Evolutionary conservation across 2,797 vertebrate genomes (phyloP).

Genomic region (Vespertilio murinus): DNA sequence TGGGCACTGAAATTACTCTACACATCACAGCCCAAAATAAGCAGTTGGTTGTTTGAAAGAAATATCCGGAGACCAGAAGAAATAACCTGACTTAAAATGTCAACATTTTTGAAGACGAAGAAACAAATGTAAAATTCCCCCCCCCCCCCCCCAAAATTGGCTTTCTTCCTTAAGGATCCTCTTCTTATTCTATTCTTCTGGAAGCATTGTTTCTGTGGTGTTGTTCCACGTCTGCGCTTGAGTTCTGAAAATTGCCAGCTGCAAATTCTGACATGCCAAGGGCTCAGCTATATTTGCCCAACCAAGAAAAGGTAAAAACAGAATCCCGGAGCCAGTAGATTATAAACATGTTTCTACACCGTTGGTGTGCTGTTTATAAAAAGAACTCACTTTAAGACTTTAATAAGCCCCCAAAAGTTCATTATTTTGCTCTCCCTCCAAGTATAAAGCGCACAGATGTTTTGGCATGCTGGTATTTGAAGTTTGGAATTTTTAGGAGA

Average conservation of each 20-base stretch:
- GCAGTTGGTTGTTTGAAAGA: slow-evolving; percentile 24
- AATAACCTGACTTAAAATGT: slow-evolving; percentile 34
- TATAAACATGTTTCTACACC: slow-evolving; percentile 53
- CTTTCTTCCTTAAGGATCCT: background rate
- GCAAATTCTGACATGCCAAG: slow-evolving; percentile 56
- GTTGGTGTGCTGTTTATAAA: slow-evolving; percentile 58
- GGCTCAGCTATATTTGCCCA: slow-evolving; percentile 51
- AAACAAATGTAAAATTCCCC: background rate
- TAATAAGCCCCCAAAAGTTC: slow-evolving; percentile 63
- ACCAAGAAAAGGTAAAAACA: slow-evolving; percentile 63
- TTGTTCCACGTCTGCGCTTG: slow-evolving; percentile 28
- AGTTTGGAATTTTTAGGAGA: slow-evolving; percentile 74
- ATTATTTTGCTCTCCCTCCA: slow-evolving; percentile 41
- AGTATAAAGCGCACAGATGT: slow-evolving; percentile 57
- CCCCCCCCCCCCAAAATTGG: background rate
- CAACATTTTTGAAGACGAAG: slow-evolving; percentile 17
- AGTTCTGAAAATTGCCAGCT: slow-evolving; percentile 67
- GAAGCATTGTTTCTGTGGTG: background rate
- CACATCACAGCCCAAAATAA: slow-evolving; percentile 55
- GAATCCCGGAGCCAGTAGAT: slow-evolving; percentile 49
- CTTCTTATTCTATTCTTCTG: background rate
- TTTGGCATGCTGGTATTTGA: slow-evolving; percentile 75
- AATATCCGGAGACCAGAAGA: slow-evolving; percentile 46
- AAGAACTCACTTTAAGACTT: slow-evolving; percentile 60
- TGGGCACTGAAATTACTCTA: slow-evolving; percentile 50